A percentile compares a stretch with the other conserved stretches of the same genome.
phyloP scores from a whole-genome alignment of 2,888 invertebrate species.

The Hypolimnas misippus region DNA sequence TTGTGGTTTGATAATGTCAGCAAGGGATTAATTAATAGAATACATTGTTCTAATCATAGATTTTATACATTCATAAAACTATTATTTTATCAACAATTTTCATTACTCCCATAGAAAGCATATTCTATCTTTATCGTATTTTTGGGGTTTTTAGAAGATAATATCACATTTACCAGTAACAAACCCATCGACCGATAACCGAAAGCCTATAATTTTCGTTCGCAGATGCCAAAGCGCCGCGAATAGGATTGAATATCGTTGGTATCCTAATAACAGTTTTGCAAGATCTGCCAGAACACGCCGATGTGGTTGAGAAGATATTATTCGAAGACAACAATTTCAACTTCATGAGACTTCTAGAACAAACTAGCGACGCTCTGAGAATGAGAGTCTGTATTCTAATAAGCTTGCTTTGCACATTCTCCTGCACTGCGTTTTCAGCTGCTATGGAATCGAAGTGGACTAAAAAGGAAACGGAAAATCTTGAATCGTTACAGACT shows the following conservation, averaged over 20 bases:
- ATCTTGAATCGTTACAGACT: slow-evolving; percentile 84
- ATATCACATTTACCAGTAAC: too few species aligned
- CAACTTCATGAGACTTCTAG: slow-evolving; percentile 82
- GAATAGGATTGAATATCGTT: slow-evolving; percentile 87
- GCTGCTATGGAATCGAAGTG: slow-evolving; percentile 83
- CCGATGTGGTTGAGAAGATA: slow-evolving; percentile 89
- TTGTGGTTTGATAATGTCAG: too few species aligned
- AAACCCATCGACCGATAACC: too few species aligned
- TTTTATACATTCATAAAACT: too few species aligned
- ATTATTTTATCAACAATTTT: too few species aligned
- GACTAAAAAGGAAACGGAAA: slow-evolving; percentile 84
- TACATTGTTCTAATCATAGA: too few species aligned
- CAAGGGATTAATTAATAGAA: too few species aligned
- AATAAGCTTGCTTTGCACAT: slow-evolving; percentile 87
- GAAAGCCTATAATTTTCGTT: slow-evolving; percentile 43
- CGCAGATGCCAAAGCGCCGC: slow-evolving; percentile 81
- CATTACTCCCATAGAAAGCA: too few species aligned
- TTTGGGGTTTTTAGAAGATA: too few species aligned
- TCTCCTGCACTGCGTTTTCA: slow-evolving; percentile 86
- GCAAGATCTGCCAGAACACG: slow-evolving; percentile 89
- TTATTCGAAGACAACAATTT: slow-evolving; percentile 80
- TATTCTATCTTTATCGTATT: too few species aligned
- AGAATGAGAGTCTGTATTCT: slow-evolving; percentile 88
- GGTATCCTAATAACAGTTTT: slow-evolving; percentile 90
- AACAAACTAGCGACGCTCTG: slow-evolving; percentile 83